Base-by-base conservation (phyloP, 2,888 invertebrate genomes). In the Spodoptera littoralis region DNA sequence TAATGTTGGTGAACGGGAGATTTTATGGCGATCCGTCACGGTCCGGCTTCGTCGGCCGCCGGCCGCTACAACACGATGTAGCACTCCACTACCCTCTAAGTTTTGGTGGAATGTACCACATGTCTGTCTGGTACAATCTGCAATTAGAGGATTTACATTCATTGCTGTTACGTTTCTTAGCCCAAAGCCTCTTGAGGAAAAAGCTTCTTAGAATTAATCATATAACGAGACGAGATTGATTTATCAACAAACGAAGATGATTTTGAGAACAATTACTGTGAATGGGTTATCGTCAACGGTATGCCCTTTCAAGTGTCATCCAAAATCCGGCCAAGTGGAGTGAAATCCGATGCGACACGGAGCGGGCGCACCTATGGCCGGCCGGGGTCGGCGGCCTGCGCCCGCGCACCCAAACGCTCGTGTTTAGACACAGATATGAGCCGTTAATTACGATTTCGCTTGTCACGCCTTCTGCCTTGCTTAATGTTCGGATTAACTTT, bases 391-490 rank as follows among this genome's bases (percentile, higher is more conserved):
- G 81, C 82, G 84, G 65, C 85, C 86, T 57, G 70, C 75, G 72
- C 65, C 70, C 59, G 83, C 81, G 84, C 80, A 76, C 81, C 84
- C 68, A 59, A 71, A 75, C 52, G 61, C 52, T 56, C 55, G 61
- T 65, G 74, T 77, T 77, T 72, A 68, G 65, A 61, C 74, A 76
- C 72, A 62, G 59, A 67, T 89, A 89, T 81, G 79, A 83, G 82
- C 83, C 87, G 90, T 89, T 92, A 92, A 93, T 92, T 93, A 91
- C 89, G 86, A 88, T 91, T 90, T 91, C 90, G 92, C 90, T 84
- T 90, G 93, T 94, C 93, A 93, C 93, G 93, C 88, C 83, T 87
- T 82, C 85, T 92, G 92, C 83, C 83, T 88, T 87, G 89, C 90
- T 90, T 93, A 93, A 93, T 92, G 93, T 91, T 84, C 88, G 85